Evolutionary conservation across 2,888 invertebrate genomes (phyloP).

Genomic region (Cremastinae sp.): DNA sequence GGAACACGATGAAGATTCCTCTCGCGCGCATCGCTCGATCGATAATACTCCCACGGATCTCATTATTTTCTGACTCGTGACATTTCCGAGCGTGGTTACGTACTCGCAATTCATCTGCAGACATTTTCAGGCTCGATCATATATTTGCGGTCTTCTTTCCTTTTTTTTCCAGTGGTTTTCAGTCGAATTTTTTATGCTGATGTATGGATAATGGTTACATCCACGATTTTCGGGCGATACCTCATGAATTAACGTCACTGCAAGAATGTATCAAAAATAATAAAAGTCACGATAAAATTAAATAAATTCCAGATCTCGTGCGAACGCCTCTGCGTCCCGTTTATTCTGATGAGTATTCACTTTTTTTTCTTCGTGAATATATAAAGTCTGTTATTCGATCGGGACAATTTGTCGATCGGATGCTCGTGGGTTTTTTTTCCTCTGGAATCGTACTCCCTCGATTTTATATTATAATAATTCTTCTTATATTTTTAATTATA

Average conservation of each 20-base stretch:
- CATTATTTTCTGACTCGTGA: not conserved
- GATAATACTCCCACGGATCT: no score
- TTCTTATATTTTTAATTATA: no score
- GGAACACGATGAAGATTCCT: no score
- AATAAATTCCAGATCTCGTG: slow-evolving; percentile 19
- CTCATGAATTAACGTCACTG: slow-evolving; percentile 31
- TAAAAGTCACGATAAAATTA: slow-evolving; percentile 15
- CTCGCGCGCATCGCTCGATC: no score
- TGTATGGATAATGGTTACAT: not conserved
- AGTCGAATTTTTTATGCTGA: slow-evolving; percentile 6
- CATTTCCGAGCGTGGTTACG: not conserved
- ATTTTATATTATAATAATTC: not conserved
- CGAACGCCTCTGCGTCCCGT: not conserved
- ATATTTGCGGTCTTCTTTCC: not conserved
- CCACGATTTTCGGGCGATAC: slow-evolving; percentile 10
- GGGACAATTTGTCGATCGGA: slow-evolving; percentile 3
- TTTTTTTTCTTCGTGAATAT: no score
- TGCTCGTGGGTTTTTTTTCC: not conserved
- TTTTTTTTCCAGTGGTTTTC: not conserved
- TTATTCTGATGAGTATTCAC: not conserved
- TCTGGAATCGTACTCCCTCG: not conserved
- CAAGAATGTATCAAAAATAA: slow-evolving; percentile 2
- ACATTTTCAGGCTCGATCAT: slow-evolving; percentile 45
- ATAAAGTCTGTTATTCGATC: slow-evolving; percentile 1
- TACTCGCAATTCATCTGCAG: slow-evolving; percentile 18